Percentiles rank a stretch among this genome's conserved stretches.
phyloP scores from a whole-genome alignment of 2,888 invertebrate genomes.

The Acrobeloides nanus region DNA sequence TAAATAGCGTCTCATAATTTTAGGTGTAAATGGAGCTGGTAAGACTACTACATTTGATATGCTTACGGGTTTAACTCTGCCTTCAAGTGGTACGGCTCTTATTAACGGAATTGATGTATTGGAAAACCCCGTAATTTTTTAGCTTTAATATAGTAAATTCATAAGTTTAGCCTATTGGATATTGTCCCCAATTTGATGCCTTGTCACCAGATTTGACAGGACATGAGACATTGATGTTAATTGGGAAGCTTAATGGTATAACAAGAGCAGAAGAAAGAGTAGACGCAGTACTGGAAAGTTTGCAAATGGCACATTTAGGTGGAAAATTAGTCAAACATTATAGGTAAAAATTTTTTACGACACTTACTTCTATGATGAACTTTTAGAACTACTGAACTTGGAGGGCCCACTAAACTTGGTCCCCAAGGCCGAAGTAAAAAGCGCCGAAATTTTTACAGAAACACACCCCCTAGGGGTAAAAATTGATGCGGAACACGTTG shows the following conservation, averaged over 20 bases:
- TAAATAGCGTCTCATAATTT: too few relatives aligned
- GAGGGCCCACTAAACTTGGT: too few relatives aligned
- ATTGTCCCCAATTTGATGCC: conserved; percentile 46
- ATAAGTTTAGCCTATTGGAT: too few relatives aligned
- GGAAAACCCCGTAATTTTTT: conserved; percentile 7
- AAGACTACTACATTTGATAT: conserved; percentile 47
- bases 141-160: too few relatives aligned
- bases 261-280: conserved; percentile 11
- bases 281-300: conserved; percentile 3
- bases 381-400: too few relatives aligned
- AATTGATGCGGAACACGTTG: too few relatives aligned
- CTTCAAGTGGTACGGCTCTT: conserved; percentile 23
- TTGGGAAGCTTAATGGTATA: conserved; percentile 25
- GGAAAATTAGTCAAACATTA: conserved; percentile 5
- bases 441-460: too few relatives aligned
- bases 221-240: conserved; percentile 29
- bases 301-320: conserved; percentile 3
- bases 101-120: conserved; percentile 19
- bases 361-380: too few relatives aligned
- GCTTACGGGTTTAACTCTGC: conserved; percentile 26
- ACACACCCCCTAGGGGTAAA: too few relatives aligned
- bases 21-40: conserved; percentile 30
- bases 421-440: too few relatives aligned
- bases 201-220: conserved; percentile 35
- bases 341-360: conserved; percentile 10